Percentiles rank a stretch among this genome's conserved stretches.
These are phyloP conservation scores for Sciurus vulgaris DNA, from an alignment of 2,797 vertebrate species.

Conservation along the genomic window DNA sequence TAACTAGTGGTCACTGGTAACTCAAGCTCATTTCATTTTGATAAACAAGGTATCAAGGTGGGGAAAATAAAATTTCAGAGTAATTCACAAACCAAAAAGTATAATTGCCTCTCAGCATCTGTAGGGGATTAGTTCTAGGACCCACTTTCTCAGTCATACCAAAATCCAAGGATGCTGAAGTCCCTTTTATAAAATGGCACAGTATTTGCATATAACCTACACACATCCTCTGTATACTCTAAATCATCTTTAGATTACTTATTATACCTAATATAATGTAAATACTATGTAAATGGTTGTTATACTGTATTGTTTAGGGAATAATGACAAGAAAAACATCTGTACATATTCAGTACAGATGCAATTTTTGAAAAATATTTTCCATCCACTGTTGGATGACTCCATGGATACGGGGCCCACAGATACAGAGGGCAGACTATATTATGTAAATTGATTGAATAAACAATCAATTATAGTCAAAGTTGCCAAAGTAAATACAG, in stretches of 20 bases:
- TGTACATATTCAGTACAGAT: neutral
- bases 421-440: neutral
- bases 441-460: neutral
- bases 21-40: conserved; percentile 10
- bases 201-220: neutral
- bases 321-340: neutral
- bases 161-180: neutral
- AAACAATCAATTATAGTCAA: neutral
- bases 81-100: neutral
- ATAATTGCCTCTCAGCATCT: neutral
- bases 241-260: neutral
- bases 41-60: neutral
- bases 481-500: conserved; percentile 9
- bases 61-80: neutral
- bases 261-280: neutral
- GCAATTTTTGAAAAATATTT: conserved; percentile 1
- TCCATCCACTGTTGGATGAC: neutral
- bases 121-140: neutral
- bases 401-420: neutral
- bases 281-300: conserved; percentile 27
- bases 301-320: neutral
- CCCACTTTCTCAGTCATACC: neutral
- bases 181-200: neutral
- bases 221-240: neutral
- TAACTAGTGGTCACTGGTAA: neutral